A percentile compares a stretch with the other conserved stretches of the same genome.
Conservation (phyloP, 2,797 vertebrate genomes). For the Galagoides demidoff region DNA sequence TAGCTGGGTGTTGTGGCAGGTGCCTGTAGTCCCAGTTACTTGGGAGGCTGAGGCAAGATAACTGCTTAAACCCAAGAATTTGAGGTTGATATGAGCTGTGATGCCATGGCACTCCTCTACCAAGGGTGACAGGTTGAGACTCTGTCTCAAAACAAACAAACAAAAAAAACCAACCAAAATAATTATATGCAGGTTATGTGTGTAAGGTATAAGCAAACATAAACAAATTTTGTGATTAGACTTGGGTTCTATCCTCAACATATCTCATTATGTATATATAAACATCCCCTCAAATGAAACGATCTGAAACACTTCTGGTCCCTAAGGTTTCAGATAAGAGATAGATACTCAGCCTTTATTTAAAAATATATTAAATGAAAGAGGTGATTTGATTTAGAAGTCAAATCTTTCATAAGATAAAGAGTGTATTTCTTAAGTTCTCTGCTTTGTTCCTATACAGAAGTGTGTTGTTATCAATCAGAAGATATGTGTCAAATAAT, state of each 20-base stretch:
- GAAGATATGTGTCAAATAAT: not conserved
- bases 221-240: not conserved
- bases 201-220: not conserved
- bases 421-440: not conserved
- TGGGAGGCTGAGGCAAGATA: no score
- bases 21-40: no score
- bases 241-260: not conserved
- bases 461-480: not conserved
- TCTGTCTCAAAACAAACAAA: no score
- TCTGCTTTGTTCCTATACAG: not conserved
- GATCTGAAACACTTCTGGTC: not conserved
- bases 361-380: not conserved
- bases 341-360: not conserved
- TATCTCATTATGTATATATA: not conserved
- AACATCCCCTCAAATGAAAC: not conserved
- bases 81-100: no score
- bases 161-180: no score
- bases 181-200: not conserved
- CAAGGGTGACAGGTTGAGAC: no score
- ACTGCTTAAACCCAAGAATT: no score
- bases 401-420: not conserved
- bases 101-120: no score
- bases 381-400: not conserved
- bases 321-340: not conserved
- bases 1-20: no score